Percentiles rank a stretch among this genome's conserved stretches.
Conservation (phyloP, 2,888 invertebrate species). For the Villa cingulata region DNA sequence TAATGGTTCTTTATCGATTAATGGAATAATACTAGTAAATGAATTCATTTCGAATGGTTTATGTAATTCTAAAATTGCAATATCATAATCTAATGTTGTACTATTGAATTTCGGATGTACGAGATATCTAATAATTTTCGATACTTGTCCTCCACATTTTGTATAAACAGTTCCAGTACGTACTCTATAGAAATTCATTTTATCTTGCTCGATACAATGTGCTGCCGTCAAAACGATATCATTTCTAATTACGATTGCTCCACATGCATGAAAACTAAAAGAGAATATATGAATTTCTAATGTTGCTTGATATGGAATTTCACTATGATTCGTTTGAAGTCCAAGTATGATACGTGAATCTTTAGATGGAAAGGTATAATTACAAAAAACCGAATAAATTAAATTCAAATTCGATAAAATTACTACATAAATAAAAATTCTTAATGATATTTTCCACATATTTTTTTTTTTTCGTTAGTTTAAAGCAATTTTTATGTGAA, state of each 20-base stretch:
- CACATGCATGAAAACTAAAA: background rate
- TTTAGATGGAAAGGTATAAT: too few species aligned
- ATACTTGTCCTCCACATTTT: background rate
- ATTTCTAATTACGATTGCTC: background rate
- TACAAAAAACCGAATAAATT: too few species aligned
- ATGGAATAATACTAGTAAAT: slow-evolving; percentile 8
- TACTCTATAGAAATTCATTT: background rate
- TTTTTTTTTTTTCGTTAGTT: too few species aligned
- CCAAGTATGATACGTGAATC: background rate
- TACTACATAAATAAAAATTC: too few species aligned
- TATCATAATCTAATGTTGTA: background rate
- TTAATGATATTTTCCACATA: too few species aligned
- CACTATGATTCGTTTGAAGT: background rate
- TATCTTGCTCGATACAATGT: background rate
- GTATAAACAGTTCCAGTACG: background rate
- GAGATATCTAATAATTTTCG: background rate
- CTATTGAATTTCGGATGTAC: background rate
- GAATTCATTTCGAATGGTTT: background rate
- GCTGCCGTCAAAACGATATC: background rate
- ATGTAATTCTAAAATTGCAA: background rate
- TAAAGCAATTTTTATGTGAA: too few species aligned
- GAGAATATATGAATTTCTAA: background rate
- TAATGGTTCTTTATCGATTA: background rate
- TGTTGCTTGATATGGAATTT: background rate
- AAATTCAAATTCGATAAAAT: too few species aligned